Base-by-base conservation (phyloP, 2,797 vertebrate genomes). In the Ispidina lecontei region DNA sequence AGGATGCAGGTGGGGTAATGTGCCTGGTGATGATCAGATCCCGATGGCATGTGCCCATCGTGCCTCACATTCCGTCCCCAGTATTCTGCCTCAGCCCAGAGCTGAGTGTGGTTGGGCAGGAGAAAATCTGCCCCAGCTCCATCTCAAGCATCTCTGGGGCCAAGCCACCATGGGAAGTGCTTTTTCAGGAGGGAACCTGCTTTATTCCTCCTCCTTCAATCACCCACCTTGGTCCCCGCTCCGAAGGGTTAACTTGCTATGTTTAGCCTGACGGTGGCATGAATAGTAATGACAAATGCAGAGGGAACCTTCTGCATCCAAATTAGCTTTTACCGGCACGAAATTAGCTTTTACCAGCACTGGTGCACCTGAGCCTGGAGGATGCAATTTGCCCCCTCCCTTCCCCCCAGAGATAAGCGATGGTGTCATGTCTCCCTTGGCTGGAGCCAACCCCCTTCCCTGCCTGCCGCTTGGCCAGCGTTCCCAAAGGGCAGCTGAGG, bases 291-390 rank as follows among this genome's bases (percentile, higher is more conserved):
- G 94, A 94, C 88, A 84, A 93, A 94, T 72, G 94, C 68, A 80
- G 90, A 87, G 95, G 85, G 70, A 94, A 80, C 83, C 81, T 94
- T 87, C 90, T 94, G 95, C 94, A 94, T 93, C 1, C 1, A 96
- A 95, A 97, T 97, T 92, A 97, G 95, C 89, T 96, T 88, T 96
- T 43, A 74, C 71, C 6, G 7, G 84, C 52, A 54, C 59, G 1
- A 96, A 95, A 97, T 97, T 91, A 97, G 95, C 89, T 96, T 87
- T 96, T 43, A 72, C 73, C 8, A 7, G 84, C 49, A 51, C 59
- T 73, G 77, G n/a, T 83, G 93, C 97, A 97, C 96, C 96, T 97
- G 96, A 97, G 97, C 96, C 96, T 89, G 92, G 84, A 94, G 69
- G 91, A 92, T 78, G 86, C 83, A 93, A 72, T 84, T 68, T 75